Percentiles rank a stretch among this genome's conserved stretches.
phyloP scores from a whole-genome alignment of 2,797 vertebrate species.

The Poecilia wingei region DNA sequence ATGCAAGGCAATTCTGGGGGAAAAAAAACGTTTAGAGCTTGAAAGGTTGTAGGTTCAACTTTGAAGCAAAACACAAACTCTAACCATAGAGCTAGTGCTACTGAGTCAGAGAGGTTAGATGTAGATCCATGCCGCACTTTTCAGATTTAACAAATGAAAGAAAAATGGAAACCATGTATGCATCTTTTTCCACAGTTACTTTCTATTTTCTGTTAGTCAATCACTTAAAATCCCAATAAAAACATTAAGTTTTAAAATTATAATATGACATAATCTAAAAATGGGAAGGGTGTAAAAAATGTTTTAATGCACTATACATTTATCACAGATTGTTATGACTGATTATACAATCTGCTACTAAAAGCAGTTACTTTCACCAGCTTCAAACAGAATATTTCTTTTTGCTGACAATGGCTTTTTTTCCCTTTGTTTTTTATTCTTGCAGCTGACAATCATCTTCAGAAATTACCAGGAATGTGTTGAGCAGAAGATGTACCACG shows the following conservation, averaged over 20 bases:
- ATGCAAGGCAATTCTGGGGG: neutral
- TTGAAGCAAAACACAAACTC: neutral
- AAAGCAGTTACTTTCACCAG: neutral
- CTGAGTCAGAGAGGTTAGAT: neutral
- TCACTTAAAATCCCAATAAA: neutral
- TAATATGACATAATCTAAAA: neutral
- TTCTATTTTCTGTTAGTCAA: neutral
- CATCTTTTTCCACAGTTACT: neutral
- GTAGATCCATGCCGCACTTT: neutral
- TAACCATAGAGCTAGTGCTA: neutral
- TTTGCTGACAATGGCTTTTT: neutral
- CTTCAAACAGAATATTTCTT: neutral
- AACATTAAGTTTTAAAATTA: neutral
- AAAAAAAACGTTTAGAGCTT: neutral
- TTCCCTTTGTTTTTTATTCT: constrained; percentile 7
- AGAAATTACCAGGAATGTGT: constrained; percentile 98
- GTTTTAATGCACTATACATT: neutral
- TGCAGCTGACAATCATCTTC: constrained; percentile 97
- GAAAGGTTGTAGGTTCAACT: neutral
- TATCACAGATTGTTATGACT: neutral
- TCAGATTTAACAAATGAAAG: neutral
- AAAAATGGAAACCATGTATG: neutral
- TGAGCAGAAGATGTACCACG: constrained; percentile 97
- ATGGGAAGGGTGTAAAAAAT: neutral
- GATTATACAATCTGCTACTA: neutral